phyloP scores from a whole-genome alignment of 2,797 vertebrate species.

The Phaenicophaeus curvirostris region DNA sequence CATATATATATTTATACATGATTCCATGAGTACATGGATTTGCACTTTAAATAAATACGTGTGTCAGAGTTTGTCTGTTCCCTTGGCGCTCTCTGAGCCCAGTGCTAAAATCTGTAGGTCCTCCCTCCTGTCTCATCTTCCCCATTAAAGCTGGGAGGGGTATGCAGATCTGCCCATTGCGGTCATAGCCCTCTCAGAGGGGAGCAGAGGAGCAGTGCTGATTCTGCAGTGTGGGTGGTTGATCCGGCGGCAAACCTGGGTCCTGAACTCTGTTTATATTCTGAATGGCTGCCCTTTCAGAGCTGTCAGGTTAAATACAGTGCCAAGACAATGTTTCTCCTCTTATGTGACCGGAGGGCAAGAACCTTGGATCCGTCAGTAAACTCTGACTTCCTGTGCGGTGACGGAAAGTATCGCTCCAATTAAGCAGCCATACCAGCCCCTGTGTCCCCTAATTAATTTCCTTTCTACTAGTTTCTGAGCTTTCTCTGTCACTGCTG shows the following conservation, averaged over 20 bases:
- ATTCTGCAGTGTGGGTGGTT: accelerated
- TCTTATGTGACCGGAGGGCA: slow-evolving; percentile 2
- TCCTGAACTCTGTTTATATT: slow-evolving; percentile 31
- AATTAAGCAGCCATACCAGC: slow-evolving; percentile 18
- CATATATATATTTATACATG: no score
- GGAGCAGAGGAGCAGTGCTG: background rate
- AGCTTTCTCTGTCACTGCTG: background rate
- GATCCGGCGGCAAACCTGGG: background rate
- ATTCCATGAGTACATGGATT: background rate
- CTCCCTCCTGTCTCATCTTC: background rate
- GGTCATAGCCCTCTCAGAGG: background rate
- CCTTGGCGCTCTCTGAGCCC: background rate
- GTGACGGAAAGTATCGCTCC: background rate
- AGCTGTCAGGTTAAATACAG: background rate
- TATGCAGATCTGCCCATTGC: background rate
- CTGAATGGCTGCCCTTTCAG: slow-evolving; percentile 2
- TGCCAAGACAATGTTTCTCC: background rate
- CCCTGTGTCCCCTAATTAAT: slow-evolving; percentile 30
- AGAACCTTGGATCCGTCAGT: background rate
- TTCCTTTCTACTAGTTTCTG: slow-evolving; percentile 8
- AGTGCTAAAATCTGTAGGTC: background rate
- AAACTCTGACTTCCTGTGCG: background rate
- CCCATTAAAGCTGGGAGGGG: background rate
- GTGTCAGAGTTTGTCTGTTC: background rate
- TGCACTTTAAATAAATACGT: background rate